Base-by-base conservation (phyloP, 2,888 invertebrate genomes). In the Leptopilina myrica region DNA sequence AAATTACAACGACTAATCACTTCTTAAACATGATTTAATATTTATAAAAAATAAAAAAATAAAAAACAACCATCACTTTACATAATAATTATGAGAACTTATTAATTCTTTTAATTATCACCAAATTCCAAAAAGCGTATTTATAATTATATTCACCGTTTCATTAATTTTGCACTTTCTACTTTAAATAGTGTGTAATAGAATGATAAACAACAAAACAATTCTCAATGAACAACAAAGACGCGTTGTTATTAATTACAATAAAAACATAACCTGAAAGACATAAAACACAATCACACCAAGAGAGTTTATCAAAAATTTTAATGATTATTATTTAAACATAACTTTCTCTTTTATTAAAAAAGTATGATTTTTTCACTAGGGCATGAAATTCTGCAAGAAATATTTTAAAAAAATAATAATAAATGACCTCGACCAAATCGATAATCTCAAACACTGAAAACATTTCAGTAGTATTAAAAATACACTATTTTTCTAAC, bases 191-290 rank as follows among this genome's bases (percentile, higher is more conserved):
- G 49, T 9, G 11, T 33, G 2, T 5, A 33, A 33, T 33, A 49
- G 12, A 11, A 12, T 20, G 8, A 20, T 15, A 20, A 15, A 20
- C 62, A 62, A 20, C 2, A 5, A 5, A 20, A 62, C 6, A 20
- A 15, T 20, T 62, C 20, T 3, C 15, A 62, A 62, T 15, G 7
- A 20, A 59, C 59, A 15, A 62, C 62, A 62, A 62, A 62, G 62
- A 62, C 62, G 62, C 62, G 62, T 62, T 59, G 59, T 59, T 62
- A 62, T 62, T 62, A 62, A 62, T 15, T 62, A n/a, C 62, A 62
- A 62, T 15, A 62, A 62, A 62, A 62, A 62, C 62, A 62, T 62
- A 62, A 62, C 62, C 62, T 62, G 9, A n/a, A 62, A 49, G 49
- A 1, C 15, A 15, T 20, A 62, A 20, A 62, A n/a, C 62, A 59